phyloP scores from a whole-genome alignment of 2,113 vertebrate species.

The Clarias macrocephalus region DNA sequence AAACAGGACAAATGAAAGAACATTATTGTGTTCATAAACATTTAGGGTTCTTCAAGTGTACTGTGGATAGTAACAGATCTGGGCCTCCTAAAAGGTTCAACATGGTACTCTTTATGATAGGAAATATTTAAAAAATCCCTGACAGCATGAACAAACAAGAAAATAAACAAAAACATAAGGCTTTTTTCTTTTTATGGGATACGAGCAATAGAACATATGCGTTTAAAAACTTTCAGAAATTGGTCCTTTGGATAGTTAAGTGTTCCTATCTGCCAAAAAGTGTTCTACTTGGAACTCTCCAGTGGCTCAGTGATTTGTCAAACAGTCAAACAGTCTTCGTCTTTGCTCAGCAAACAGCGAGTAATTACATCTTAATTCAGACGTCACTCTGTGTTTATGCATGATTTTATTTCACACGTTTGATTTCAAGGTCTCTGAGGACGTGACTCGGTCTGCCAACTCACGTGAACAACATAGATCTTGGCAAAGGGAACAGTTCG shows the following conservation, averaged over 20 bases:
- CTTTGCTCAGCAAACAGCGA: conserved; percentile 55
- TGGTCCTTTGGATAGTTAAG: background rate
- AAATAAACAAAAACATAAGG: background rate
- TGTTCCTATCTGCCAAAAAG: background rate
- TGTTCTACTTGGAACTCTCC: conserved; percentile 40
- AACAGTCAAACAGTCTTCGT: conserved; percentile 58
- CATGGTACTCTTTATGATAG: background rate
- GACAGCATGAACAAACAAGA: background rate
- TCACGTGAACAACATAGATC: background rate
- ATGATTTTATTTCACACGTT: conserved; percentile 55
- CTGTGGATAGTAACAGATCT: too few relatives aligned
- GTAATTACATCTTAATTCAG: conserved; percentile 65
- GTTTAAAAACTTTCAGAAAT: background rate
- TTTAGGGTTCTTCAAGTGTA: too few relatives aligned
- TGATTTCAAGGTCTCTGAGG: conserved; percentile 49
- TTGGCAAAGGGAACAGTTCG: background rate
- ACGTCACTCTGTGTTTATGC: conserved; percentile 60
- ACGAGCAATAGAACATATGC: background rate
- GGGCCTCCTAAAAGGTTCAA: background rate
- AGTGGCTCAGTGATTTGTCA: conserved; percentile 58
- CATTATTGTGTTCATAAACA: too few relatives aligned
- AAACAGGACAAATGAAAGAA: too few relatives aligned
- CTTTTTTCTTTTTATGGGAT: background rate
- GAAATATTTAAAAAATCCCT: background rate
- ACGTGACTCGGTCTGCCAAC: conserved; percentile 45